Conservation (phyloP, 2,888 invertebrate genomes). For the Dicyrtoma fusca region DNA sequence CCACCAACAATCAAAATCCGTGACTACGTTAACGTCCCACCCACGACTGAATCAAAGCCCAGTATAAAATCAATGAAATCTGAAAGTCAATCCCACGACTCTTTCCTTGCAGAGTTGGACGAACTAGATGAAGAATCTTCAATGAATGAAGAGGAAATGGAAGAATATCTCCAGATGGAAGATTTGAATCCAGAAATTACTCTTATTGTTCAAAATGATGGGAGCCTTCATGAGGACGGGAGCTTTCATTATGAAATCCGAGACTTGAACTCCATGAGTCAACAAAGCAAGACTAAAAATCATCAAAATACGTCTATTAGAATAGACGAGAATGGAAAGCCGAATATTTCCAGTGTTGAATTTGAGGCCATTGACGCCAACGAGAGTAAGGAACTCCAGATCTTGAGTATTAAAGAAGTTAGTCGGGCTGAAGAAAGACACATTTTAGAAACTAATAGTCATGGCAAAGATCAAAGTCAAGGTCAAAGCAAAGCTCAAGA, state of each 20-base stretch:
- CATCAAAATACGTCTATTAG: too few relatives aligned
- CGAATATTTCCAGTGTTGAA: neutral
- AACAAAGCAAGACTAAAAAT: too few relatives aligned
- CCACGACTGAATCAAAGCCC: too few relatives aligned
- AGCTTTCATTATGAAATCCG: slow-evolving; percentile 27
- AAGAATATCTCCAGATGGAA: neutral
- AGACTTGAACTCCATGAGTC: neutral
- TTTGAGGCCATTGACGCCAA: slow-evolving; percentile 18
- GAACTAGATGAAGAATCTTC: neutral
- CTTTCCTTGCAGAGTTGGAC: neutral
- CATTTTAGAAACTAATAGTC: neutral
- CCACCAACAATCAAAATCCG: too few relatives aligned
- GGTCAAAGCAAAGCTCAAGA: too few relatives aligned
- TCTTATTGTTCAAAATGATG: slow-evolving; percentile 12
- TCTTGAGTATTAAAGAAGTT: slow-evolving; percentile 11
- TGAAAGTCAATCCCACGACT: neutral
- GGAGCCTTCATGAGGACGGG: slow-evolving; percentile 1
- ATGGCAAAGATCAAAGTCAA: too few relatives aligned
- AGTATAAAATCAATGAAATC: too few relatives aligned
- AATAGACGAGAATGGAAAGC: neutral
- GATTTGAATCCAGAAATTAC: slow-evolving; percentile 21
- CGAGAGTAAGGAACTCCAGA: slow-evolving; percentile 10
- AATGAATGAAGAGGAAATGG: too few relatives aligned
- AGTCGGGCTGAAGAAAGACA: neutral
- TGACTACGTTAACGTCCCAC: too few relatives aligned